Evolutionary conservation across 35 echinoderm and acorn worm genomes (phyloP), one percentile per base, ranked within the genome.

Genomic region (Strongylocentrotus purpuratus): DNA sequence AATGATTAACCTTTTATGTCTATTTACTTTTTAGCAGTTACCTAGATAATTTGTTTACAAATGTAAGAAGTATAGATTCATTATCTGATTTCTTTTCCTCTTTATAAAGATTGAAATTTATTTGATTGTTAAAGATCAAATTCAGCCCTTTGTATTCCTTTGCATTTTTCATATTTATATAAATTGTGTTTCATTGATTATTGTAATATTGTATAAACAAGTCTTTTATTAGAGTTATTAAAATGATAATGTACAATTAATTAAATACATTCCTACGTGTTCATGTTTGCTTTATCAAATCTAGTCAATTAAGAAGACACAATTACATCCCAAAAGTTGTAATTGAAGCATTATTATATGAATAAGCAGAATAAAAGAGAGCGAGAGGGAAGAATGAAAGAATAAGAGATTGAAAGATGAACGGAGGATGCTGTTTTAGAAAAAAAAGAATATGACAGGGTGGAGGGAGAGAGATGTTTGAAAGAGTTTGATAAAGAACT

Each of bases 81-180:
- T 78, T 78, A 78, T 78, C 22, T 28, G 4, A n/a, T 78, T 78
- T 28, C 25, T 5, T 78, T 71, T 78, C 18, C 20, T 28, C 20
- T 28, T n/a, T 7, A n/a, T 20, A 28, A 78, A 78, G 28, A 28
- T 28, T 22, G 20, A 4, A 8, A 78, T 7, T 28, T 22, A 78
- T 78, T 55, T 78, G 7, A n/a, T 78, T 4, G 22, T 31, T 78
- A 4, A 78, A n/a, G 65, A 78, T 78, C 65, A 78, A 78, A 70
- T n/a, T 22, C 0, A 78, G 65, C 22, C 65, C 65, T 78, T 78
- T 78, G 65, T 78, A 78, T 78, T 78, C 65, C 65, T 22, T n/a
- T 78, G 65, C 65, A 78, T 78, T 78, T 78, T 78, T 78, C 65
- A 78, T 78, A 78, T 78, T 78, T 78, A 78, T 78, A 78, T 78